Base-by-base conservation (phyloP, 2,113 vertebrate genomes). In the Apodemus speciosus region DNA sequence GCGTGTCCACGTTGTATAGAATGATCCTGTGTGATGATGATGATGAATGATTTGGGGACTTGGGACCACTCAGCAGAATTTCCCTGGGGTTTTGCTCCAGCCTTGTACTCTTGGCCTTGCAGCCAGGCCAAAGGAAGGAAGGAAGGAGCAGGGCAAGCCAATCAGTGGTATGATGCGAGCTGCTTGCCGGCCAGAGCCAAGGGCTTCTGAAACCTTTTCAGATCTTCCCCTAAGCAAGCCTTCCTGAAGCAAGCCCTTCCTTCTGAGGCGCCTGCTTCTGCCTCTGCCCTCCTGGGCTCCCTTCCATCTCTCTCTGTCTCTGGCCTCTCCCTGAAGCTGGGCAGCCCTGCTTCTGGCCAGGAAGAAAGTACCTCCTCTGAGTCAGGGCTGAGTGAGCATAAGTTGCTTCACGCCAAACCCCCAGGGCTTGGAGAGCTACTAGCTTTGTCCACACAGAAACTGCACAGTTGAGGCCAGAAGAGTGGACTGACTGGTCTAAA, bases 361-460 rank as follows among this genome's bases (percentile, higher is more conserved):
- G 49, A 84, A 49, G 20, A 60, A 90, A 79, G 94, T 93, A 87
- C 83, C 83, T 87, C 88, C 75, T 89, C 71, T 94, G 94, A 94
- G 95, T 92, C 85, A 81, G 95, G 92, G 91, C 69, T 89, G 92
- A 85, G 93, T 60, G 94, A 80, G 91, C 5, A 75, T 86, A 56
- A 77, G 16, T 95, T 69, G 79, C 92, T 92, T 96, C 84, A 60
- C 46, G 69, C 89, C 68, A 10, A 43, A 81, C 73, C 94, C 91
- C 94, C 0, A 79, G 92, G 92, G 93, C 88, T 84, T 95, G 93
- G 94, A 95, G 38, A 94, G 79, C 68, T 3, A 53, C 56, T 75
- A 13, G 40, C 83, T 89, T 90, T 87, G 91, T 96, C 90, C 90
- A 86, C 93, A 95, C 66, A 81, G 71, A 80, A 93, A 86, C 88